These are phyloP conservation scores for Redunca redunca DNA, from an alignment of 2,113 vertebrate species.

Conservation along the genomic window DNA sequence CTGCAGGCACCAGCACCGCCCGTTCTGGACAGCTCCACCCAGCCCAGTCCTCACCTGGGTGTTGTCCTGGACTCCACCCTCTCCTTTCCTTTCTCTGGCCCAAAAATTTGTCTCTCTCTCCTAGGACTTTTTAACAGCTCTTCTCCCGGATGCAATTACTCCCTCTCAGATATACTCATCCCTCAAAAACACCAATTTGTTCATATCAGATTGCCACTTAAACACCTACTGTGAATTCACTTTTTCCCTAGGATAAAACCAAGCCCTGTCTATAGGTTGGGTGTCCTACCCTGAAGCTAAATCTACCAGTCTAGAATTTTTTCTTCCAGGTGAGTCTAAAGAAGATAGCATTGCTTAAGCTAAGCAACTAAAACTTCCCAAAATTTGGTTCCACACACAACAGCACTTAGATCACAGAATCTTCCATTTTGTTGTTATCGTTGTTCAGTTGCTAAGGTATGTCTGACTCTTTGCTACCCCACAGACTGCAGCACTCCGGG, in stretches of 20 bases:
- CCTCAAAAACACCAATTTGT: neutral
- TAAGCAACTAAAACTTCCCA: neutral
- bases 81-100: neutral
- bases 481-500: neutral
- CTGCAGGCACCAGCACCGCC: constrained; percentile 45
- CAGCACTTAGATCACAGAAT: neutral
- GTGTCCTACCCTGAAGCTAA: neutral
- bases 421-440: neutral
- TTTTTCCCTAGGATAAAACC: neutral
- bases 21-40: constrained; percentile 56
- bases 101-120: neutral
- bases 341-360: neutral
- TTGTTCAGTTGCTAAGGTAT: neutral
- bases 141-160: neutral
- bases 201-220: neutral
- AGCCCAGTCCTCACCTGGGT: constrained; percentile 5
- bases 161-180: neutral
- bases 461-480: neutral
- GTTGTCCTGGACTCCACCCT: constrained; percentile 13
- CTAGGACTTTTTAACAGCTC: neutral
- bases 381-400: neutral
- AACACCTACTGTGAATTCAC: neutral
- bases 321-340: neutral
- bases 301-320: neutral
- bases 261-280: neutral